phyloP scores from a whole-genome alignment of 2,888 invertebrate genomes.

The Drosophila cyrtoloma region DNA sequence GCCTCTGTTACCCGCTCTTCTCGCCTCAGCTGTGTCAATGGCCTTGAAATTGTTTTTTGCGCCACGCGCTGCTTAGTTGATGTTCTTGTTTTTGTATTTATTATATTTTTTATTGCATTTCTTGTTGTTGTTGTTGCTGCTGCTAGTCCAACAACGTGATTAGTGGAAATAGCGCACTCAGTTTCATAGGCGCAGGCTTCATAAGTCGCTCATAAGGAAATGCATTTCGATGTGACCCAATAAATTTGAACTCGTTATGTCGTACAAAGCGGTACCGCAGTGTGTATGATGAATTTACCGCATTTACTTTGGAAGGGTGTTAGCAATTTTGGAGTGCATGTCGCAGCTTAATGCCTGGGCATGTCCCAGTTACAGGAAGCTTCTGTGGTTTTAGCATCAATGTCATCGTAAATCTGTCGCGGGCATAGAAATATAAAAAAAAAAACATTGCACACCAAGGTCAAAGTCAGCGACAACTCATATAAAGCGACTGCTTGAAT shows the following conservation, averaged over 20 bases:
- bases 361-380: conserved; percentile 48
- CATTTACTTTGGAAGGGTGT: background rate
- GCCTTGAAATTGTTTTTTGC: conserved; percentile 80
- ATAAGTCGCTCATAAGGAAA: conserved; percentile 59
- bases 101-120: conserved; percentile 27
- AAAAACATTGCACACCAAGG: conserved; percentile 57
- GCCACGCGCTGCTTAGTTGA: conserved; percentile 62
- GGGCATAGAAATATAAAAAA: conserved; percentile 23
- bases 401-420: conserved; percentile 47
- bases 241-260: conserved; percentile 4
- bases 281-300: conserved; percentile 55
- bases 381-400: conserved; percentile 54
- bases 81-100: conserved; percentile 52
- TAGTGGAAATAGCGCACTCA: conserved; percentile 56
- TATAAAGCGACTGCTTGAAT: conserved; percentile 35
- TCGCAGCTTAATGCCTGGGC: conserved; percentile 30
- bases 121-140: conserved; percentile 14
- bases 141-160: conserved; percentile 50
- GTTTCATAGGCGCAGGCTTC: conserved; percentile 20
- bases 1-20: conserved; percentile 37
- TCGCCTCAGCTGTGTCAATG: conserved; percentile 78
- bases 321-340: conserved; percentile 6
- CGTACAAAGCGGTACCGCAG: conserved; percentile 26
- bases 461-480: conserved; percentile 55
- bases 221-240: conserved; percentile 46